Base-by-base conservation (phyloP, 2,797 vertebrate genomes). In the Takifugu ocellatus region DNA sequence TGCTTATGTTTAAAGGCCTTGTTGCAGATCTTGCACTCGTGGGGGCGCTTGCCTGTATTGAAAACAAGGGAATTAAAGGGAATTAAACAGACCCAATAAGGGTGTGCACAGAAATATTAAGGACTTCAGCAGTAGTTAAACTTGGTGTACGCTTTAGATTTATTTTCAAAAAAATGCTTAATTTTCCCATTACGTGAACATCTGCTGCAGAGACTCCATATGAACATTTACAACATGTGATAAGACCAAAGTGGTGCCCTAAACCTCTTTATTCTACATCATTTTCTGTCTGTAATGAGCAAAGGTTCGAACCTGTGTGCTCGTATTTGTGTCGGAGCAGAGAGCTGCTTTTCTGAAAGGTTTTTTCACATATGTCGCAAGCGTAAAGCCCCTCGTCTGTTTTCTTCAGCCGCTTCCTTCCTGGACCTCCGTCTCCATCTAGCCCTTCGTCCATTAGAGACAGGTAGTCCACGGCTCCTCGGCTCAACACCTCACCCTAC, bases 1-100 rank as follows among this genome's bases (percentile, higher is more conserved):
- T 94, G 93, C 83, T 94, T 94, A 53, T 94, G 93, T 69, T 94
- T 94, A 72, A 94, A 94, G 47, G 93, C 93, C 77, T 93, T 93
- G 68, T 84, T 91, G 74, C 93, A 93, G 72, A 90, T 89, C 57
- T 91, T 88, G 47, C 93, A 94, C 72, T 92, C 89, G 27, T 94
- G 92, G 1, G 93, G 93, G 36, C 93, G 88, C 25, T 90, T 93
- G 8, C 93, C 93, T 94, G 81, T 12, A 53, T 77, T 12, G 3
- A 60, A 72, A 0, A 51, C 10, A 54, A 5, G 61, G 0, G n/a
- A 47, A 31, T 31, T 4, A 2, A 14, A 39, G 14, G 14, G 36
- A 12, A 14, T 3, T 14, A 39, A 39, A 39, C 11, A 39, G 21
- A 21, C 21, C 21, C 21, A 21, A 21, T 21, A 21, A 21, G 12